Evolutionary conservation across 2,888 invertebrate species (phyloP).

Genomic region (Ophonus ardosiacus): DNA sequence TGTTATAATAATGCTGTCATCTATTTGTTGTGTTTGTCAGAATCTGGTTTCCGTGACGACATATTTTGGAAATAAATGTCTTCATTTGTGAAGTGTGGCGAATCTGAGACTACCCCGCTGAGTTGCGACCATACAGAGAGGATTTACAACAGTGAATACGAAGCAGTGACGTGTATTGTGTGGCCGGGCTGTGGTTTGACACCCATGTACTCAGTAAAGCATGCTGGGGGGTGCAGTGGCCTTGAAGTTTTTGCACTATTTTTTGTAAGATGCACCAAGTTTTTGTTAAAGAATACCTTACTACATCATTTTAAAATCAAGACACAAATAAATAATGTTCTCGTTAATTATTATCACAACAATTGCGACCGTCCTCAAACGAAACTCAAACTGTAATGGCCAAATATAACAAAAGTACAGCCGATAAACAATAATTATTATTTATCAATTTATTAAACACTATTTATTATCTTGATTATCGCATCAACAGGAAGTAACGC

Average conservation of each 20-base stretch:
- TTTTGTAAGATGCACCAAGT: not conserved
- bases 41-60: conserved; percentile 67
- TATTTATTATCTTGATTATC: too few species aligned
- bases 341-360: too few species aligned
- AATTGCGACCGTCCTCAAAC: too few species aligned
- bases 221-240: conserved; percentile 17
- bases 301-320: too few species aligned
- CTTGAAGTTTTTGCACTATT: conserved; percentile 11
- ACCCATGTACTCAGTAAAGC: conserved; percentile 31
- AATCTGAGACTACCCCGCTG: conserved; percentile 49
- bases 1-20: not conserved
- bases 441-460: too few species aligned
- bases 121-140: conserved; percentile 37
- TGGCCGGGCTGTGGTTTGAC: conserved; percentile 56
- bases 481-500: too few species aligned
- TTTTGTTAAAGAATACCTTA: not conserved
- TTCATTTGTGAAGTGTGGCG: conserved; percentile 64
- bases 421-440: too few species aligned
- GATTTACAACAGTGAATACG: conserved; percentile 40
- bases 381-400: too few species aligned
- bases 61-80: conserved; percentile 68
- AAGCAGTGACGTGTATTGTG: conserved; percentile 46
- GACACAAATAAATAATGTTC: too few species aligned
- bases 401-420: too few species aligned
- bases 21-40: conserved; percentile 66